phyloP scores from a whole-genome alignment of 2,888 invertebrate genomes.

The Lasioglossum marginatum region DNA sequence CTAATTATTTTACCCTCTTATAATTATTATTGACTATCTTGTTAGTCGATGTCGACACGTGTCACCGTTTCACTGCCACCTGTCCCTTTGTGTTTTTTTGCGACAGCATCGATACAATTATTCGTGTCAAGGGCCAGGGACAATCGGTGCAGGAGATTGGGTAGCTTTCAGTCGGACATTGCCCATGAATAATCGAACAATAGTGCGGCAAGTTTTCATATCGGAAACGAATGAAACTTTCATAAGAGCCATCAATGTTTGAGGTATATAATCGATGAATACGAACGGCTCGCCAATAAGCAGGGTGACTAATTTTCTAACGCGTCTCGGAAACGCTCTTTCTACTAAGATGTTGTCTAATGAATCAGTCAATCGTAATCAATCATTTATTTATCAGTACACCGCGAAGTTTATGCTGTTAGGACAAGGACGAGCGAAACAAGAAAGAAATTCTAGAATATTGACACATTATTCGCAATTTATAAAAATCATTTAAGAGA shows the following conservation, averaged over 20 bases:
- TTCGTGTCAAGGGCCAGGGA: constrained; percentile 33
- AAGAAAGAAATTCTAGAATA: background rate
- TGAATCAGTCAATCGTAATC: background rate
- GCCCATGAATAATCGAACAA: constrained; percentile 47
- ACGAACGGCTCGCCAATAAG: background rate
- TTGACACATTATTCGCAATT: too few relatives aligned
- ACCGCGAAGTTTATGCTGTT: too few relatives aligned
- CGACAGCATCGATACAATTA: background rate
- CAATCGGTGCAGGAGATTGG: constrained; percentile 26
- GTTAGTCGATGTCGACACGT: background rate
- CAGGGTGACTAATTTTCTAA: background rate
- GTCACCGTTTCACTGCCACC: background rate
- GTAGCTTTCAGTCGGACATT: constrained; percentile 33
- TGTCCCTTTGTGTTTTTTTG: background rate
- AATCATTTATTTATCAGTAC: too few relatives aligned
- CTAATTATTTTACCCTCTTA: background rate
- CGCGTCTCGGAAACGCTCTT: background rate
- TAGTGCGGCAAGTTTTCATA: constrained; percentile 24
- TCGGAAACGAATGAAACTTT: constrained; percentile 46
- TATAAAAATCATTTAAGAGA: too few relatives aligned
- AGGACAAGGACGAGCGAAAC: too few relatives aligned
- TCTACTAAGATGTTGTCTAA: background rate
- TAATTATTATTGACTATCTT: background rate
- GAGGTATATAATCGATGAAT: constrained; percentile 4
- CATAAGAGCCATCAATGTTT: constrained; percentile 40